Evolutionary conservation across 2,797 vertebrate genomes (phyloP), one percentile per base, ranked within the genome.

Genomic region (Tinamus major): DNA sequence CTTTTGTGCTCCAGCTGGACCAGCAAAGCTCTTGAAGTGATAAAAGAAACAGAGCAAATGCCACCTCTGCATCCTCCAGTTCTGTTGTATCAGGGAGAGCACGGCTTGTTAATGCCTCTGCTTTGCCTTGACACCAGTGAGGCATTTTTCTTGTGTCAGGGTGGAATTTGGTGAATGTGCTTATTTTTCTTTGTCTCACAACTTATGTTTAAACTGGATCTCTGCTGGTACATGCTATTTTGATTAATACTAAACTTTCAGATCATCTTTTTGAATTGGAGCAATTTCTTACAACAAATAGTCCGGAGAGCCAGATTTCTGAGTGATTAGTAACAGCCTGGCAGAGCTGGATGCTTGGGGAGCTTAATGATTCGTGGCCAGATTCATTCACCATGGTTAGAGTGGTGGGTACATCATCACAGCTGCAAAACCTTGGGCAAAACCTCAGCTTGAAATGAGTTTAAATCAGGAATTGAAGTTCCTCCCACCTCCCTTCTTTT

Each of bases 191-290:
- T 97, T 94, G 90, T 94, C 95, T 96, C 1, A 0, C 75, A 46
- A 46, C 75, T 96, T 95, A 90, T 1, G 6, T 87, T 96, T 96
- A 94, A 97, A 94, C 90, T 91, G 80, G 86, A 81, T 87, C 91
- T 94, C 78, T 94, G 80, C 94, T 90, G 94, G 84, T 96, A 95
- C 10, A 27, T 96, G 96, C 92, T 49, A 8, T 81, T 96, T 96
- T 97, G 96, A 97, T 97, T 96, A 97, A 97, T 97, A 97, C 96
- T 96, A 96, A 97, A 96, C 93, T 96, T 96, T 90, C 93, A 94
- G 90, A 88, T 97, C 96, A 97, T 96, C 91, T 95, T 96, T 96
- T 92, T 89, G 95, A 96, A 96, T 89, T 95, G 95, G 89, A 95
- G 96, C 95, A 93, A 97, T 97, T 97, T 97, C 96, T 97, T 97